Evolutionary conservation across 2,113 vertebrate species (phyloP), one percentile per base, ranked within the genome.

Genomic region (Zootoca vivipara): DNA sequence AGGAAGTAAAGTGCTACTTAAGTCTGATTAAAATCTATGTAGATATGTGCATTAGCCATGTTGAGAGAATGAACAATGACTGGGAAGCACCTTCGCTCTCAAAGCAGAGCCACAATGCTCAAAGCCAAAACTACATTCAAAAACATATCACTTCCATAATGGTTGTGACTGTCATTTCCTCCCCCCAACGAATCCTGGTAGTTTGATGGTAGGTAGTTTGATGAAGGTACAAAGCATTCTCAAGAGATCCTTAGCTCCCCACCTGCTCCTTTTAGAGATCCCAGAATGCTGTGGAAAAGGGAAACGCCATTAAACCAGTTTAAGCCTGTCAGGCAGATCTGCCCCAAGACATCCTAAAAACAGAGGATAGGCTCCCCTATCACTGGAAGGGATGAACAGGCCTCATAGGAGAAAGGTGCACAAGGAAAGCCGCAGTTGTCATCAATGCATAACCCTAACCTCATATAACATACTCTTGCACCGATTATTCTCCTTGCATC

Each of bases 1-100:
- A 95, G 64, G 33, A 42, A 69, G 91, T 85, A 94, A 94, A 93
- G 93, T 35, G 83, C 82, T 95, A 90, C 86, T 93, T 85, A 92
- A 72, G 69, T 42, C 78, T 92, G 77, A 75, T 91, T 89, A 89
- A 92, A 86, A 94, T 93, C 91, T 92, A 83, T 86, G 90, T 89
- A 70, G 85, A 90, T 91, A 86, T 84, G 35, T 83, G 56, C 35
- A 72, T 52, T 82, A 4, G 62, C 38, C 62, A 84, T 40, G 26
- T 28, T 74, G 30, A 91, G 90, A 62, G 89, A 62, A 2, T 79
- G 84, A 83, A 77, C 0, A 80, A 18, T 15, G 46, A 85, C 78
- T 52, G 46, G 0, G 0, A 3, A 58, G 64, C 65, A 83, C 1
- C 81, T 16, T 78, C 82, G 24, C 15, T 16, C 83, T 89, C 72